These are phyloP conservation scores for Polyodon spathula DNA, from an alignment of 2,113 vertebrate genomes.

Conservation along the genomic window DNA sequence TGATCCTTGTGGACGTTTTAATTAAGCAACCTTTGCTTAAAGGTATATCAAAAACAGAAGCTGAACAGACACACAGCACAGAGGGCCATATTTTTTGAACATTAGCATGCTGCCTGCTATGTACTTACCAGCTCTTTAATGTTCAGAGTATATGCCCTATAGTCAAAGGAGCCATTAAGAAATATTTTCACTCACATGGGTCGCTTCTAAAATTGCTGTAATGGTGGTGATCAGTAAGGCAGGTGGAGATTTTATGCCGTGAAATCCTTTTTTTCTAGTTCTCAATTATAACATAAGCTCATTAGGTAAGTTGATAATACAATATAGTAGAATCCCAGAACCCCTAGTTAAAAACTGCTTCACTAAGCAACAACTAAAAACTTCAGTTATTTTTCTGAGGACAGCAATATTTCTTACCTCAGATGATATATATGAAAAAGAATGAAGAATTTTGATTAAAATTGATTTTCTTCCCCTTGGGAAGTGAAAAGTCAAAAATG, in stretches of 20 bases:
- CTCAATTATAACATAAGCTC: constrained; percentile 51
- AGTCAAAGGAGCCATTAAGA: constrained; percentile 19
- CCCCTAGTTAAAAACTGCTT: constrained; percentile 47
- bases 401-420: constrained; percentile 69
- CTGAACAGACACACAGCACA: too few relatives aligned
- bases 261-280: constrained; percentile 18
- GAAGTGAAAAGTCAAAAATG: constrained; percentile 85
- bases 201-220: constrained; percentile 24
- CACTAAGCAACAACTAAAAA: constrained; percentile 52
- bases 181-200: constrained; percentile 19
- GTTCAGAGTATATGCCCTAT: constrained; percentile 14
- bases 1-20: too few relatives aligned
- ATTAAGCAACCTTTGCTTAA: too few relatives aligned
- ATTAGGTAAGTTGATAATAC: constrained; percentile 55
- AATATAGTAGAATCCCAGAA: constrained; percentile 42
- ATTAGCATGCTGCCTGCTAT: too few relatives aligned
- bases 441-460: constrained; percentile 88
- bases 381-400: constrained; percentile 47
- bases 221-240: constrained; percentile 32
- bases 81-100: too few relatives aligned
- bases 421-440: constrained; percentile 73
- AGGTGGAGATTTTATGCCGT: constrained; percentile 19
- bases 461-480: constrained; percentile 93
- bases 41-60: too few relatives aligned
- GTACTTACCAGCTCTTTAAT: constrained; percentile 21